Conservation (phyloP, 2,888 invertebrate genomes). For the Plagodis pulveraria region DNA sequence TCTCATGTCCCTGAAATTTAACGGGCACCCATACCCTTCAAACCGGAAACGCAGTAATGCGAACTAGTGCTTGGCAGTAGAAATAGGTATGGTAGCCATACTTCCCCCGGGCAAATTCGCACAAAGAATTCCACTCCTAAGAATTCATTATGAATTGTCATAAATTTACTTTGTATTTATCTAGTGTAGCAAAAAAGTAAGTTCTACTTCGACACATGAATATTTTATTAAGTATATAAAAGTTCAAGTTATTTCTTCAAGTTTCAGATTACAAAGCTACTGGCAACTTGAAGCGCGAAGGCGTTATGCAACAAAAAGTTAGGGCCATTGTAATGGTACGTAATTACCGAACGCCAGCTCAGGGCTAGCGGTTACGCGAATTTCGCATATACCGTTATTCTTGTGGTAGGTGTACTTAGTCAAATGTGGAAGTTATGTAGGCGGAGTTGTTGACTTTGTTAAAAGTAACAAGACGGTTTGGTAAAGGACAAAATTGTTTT, state of each 20-base stretch:
- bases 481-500: too few relatives aligned
- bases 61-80: too few relatives aligned
- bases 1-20: too few relatives aligned
- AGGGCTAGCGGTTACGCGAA: constrained; percentile 18
- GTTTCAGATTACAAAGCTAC: not conserved
- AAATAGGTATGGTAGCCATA: too few relatives aligned
- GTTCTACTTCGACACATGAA: not conserved
- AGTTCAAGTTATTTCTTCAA: not conserved
- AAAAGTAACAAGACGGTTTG: not conserved
- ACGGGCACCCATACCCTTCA: too few relatives aligned
- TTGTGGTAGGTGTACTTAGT: not conserved
- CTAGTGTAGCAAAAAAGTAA: too few relatives aligned
- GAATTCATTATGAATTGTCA: too few relatives aligned
- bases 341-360: constrained; percentile 10
- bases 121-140: too few relatives aligned
- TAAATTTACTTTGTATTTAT: too few relatives aligned
- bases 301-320: constrained; percentile 15
- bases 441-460: not conserved
- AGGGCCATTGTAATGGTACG: constrained; percentile 6
- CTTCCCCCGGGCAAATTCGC: too few relatives aligned
- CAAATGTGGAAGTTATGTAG: not conserved
- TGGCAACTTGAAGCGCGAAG: constrained; percentile 2
- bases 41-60: too few relatives aligned
- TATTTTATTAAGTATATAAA: not conserved
- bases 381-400: constrained; percentile 3